Percentiles rank a stretch among this genome's conserved stretches.
Conservation (phyloP, 2,797 vertebrate species). For the Pelochelys cantorii region DNA sequence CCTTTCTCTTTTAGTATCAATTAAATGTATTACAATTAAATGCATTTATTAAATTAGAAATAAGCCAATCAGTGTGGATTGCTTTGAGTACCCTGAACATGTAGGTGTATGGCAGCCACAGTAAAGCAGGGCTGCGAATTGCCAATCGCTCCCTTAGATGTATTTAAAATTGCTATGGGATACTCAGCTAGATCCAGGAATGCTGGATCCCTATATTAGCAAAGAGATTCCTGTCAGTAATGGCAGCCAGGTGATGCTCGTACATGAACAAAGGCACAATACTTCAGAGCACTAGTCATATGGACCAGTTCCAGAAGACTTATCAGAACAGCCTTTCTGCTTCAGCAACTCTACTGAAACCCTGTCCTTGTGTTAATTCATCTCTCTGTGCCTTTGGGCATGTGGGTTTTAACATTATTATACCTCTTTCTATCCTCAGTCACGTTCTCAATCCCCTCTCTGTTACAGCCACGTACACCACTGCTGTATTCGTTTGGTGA, state of each 20-base stretch:
- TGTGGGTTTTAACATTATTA: background rate
- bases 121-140: background rate
- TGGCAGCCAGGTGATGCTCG: background rate
- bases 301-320: background rate
- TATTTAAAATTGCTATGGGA: background rate
- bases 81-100: background rate
- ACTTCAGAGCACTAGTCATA: background rate
- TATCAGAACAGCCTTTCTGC: background rate
- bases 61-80: background rate
- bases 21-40: background rate
- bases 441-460: background rate
- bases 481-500: background rate
- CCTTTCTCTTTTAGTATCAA: background rate
- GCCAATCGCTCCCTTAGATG: background rate
- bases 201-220: background rate
- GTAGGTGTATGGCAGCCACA: background rate
- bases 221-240: background rate
- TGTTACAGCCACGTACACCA: background rate
- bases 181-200: background rate
- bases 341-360: background rate
- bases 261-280: background rate
- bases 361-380: background rate
- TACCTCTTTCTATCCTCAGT: background rate
- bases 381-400: background rate
- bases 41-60: background rate